These are phyloP conservation scores for Dorcus parallelipipedus DNA, from an alignment of 2,888 invertebrate species.

Conservation along the genomic window DNA sequence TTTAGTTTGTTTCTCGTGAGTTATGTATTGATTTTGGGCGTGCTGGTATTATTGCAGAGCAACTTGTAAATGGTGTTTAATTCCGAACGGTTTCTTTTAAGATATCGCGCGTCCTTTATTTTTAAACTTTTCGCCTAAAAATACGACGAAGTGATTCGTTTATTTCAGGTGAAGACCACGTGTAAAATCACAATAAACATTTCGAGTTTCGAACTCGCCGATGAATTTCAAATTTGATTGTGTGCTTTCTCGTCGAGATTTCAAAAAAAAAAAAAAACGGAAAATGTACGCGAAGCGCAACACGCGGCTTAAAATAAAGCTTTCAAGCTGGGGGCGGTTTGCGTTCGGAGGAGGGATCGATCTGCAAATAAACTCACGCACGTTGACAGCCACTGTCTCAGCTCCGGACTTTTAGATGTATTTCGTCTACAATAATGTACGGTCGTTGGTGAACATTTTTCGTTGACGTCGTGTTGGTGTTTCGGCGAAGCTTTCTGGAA, in stretches of 20 bases:
- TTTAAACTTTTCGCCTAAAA: no score
- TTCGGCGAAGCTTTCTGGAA: neutral
- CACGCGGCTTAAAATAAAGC: conserved; percentile 4
- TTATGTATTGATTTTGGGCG: no score
- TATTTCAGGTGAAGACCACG: no score
- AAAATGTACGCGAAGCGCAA: neutral
- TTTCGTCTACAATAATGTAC: neutral
- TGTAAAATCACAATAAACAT: neutral
- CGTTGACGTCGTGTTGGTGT: neutral
- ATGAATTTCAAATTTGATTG: no score
- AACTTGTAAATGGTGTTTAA: no score
- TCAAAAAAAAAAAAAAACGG: neutral
- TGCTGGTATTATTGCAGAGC: no score
- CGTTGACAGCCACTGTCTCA: conserved; percentile 9
- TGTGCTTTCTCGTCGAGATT: no score
- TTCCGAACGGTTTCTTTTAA: no score
- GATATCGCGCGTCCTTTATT: no score
- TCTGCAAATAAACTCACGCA: conserved; percentile 11
- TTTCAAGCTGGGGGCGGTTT: neutral
- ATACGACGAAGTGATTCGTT: no score
- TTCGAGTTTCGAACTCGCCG: neutral
- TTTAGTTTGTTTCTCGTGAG: no score
- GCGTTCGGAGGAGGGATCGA: conserved; percentile 1
- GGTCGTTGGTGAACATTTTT: neutral
- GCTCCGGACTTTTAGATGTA: neutral